These are phyloP conservation scores for Triops cancriformis DNA, from an alignment of 1,140 invertebrate genomes.

Conservation along the genomic window DNA sequence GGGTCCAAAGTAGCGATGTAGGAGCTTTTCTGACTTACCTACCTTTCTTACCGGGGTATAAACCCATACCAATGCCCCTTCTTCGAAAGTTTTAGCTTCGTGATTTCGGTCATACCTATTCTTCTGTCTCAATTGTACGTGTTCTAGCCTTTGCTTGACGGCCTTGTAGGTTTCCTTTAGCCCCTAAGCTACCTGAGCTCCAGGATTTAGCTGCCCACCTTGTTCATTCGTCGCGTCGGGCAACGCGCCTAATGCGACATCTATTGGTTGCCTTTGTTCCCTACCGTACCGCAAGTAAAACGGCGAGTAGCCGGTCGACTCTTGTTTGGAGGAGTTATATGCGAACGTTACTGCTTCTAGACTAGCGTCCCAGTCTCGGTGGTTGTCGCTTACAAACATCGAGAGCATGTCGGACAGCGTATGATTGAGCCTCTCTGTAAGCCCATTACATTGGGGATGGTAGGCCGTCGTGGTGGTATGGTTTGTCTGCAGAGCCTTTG, in stretches of 20 bases:
- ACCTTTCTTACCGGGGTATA: no score
- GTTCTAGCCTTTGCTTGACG: no score
- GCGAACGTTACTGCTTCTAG: slow-evolving; percentile 15
- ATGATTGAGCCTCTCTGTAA: slow-evolving; percentile 23
- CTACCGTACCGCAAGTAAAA: not conserved
- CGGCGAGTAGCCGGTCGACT: not conserved
- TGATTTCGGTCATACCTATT: no score
- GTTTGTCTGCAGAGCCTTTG: slow-evolving; percentile 20
- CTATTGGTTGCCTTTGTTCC: not conserved
- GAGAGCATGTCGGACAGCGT: slow-evolving; percentile 24
- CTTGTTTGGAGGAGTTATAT: slow-evolving; percentile 11
- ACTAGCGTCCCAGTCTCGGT: slow-evolving; percentile 17
- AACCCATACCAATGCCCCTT: no score
- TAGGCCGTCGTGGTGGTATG: slow-evolving; percentile 24
- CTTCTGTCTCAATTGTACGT: no score
- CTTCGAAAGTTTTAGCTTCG: no score
- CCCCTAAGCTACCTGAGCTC: no score
- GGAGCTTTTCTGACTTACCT: no score
- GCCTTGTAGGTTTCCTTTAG: no score
- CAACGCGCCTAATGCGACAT: not conserved
- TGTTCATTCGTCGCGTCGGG: not conserved
- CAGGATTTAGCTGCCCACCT: no score
- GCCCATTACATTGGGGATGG: slow-evolving; percentile 29
- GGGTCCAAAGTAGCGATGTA: no score
- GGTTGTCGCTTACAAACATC: slow-evolving; percentile 22